Conservation (phyloP, 2,113 vertebrate species). For the Globicephala melas region DNA sequence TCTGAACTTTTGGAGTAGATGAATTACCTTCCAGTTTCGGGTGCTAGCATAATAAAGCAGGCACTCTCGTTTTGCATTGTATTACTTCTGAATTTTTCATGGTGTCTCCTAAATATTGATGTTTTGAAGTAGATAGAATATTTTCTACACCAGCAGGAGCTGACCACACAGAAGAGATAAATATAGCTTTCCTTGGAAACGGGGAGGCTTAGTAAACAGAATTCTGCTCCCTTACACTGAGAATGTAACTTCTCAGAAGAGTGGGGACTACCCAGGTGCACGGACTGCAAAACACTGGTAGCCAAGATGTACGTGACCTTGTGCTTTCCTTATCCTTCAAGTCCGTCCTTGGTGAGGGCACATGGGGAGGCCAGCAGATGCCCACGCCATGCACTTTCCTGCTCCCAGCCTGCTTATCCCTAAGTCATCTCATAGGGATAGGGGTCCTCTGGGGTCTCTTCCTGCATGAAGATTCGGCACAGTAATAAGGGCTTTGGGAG, state of each 20-base stretch:
- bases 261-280: background rate
- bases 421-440: background rate
- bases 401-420: background rate
- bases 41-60: background rate
- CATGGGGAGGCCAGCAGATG: background rate
- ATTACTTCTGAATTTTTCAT: background rate
- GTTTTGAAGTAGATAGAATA: background rate
- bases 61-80: background rate
- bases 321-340: background rate
- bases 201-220: background rate
- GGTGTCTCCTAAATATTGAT: background rate
- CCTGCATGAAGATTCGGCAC: background rate
- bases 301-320: background rate
- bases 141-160: background rate
- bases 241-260: background rate
- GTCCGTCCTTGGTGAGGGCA: background rate
- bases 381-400: rapidly evolving
- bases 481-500: background rate
- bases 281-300: background rate
- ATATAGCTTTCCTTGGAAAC: background rate
- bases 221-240: background rate
- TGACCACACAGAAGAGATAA: background rate
- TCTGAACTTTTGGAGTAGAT: background rate
- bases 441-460: background rate
- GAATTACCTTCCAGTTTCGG: background rate